Evolutionary conservation across 64 coral and sea anemone genomes (phyloP).

Genomic region (Montipora sp.): DNA sequence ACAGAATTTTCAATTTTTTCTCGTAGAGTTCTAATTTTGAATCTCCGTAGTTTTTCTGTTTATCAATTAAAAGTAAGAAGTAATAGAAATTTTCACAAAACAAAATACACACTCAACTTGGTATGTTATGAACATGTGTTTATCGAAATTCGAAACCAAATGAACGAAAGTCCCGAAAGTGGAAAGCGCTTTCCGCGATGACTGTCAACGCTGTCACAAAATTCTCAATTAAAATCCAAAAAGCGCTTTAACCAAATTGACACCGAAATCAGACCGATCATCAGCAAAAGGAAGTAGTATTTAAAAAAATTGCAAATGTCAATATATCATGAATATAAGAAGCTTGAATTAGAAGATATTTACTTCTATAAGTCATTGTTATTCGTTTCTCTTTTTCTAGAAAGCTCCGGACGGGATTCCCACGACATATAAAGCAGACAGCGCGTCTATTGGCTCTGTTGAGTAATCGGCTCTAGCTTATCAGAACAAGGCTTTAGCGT

Average conservation of each 20-base stretch:
- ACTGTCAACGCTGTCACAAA: background rate
- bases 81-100: background rate
- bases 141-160: background rate
- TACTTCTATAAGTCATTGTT: constrained; percentile 3
- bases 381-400: constrained; percentile 15
- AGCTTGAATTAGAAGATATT: background rate
- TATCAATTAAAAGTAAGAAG: constrained; percentile 13
- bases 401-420: background rate
- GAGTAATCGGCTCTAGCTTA: background rate
- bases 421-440: background rate
- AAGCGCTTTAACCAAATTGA: constrained; percentile 52
- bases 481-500: too few relatives aligned
- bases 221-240: constrained; percentile 23
- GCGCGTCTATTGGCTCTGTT: background rate
- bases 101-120: background rate
- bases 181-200: too few relatives aligned
- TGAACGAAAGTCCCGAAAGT: background rate
- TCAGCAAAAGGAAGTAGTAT: too few relatives aligned
- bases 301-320: too few relatives aligned
- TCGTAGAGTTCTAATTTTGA: background rate
- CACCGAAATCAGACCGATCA: background rate
- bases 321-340: too few relatives aligned
- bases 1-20: background rate
- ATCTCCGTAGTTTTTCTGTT: background rate
- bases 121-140: constrained; percentile 23